Percentiles rank a stretch among this genome's conserved stretches.
These are phyloP conservation scores for Narcine bancroftii DNA, from an alignment of 2,113 vertebrate genomes.

Conservation along the genomic window DNA sequence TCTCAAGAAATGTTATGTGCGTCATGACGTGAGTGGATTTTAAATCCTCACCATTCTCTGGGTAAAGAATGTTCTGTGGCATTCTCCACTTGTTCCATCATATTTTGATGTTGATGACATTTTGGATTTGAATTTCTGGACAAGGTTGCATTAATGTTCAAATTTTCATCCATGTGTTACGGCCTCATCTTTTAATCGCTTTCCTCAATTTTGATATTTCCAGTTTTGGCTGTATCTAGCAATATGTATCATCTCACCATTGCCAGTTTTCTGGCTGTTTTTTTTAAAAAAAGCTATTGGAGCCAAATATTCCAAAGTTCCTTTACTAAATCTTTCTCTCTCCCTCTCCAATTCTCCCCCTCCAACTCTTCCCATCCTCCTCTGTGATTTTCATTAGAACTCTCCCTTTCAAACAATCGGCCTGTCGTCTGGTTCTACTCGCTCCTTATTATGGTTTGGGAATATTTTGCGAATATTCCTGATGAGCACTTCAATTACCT, in stretches of 20 bases:
- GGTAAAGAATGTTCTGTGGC: too few relatives aligned
- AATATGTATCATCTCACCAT: background rate
- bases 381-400: background rate
- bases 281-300: background rate
- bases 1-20: too few relatives aligned
- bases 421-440: background rate
- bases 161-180: background rate
- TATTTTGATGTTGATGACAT: too few relatives aligned
- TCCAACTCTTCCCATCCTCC: background rate
- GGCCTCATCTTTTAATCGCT: background rate
- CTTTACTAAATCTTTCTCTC: background rate
- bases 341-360: too few relatives aligned
- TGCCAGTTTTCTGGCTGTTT: background rate
- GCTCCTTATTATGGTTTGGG: background rate
- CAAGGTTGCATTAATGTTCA: background rate
- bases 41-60: too few relatives aligned
- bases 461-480: background rate
- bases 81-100: background rate
- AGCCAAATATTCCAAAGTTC: background rate
- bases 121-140: too few relatives aligned
- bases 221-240: background rate
- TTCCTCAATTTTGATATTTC: background rate
- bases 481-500: background rate
- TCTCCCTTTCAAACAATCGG: background rate
- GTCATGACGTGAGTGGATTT: too few relatives aligned